Base-by-base conservation (phyloP, 1,140 invertebrate genomes). In the Watersipora subatra region DNA sequence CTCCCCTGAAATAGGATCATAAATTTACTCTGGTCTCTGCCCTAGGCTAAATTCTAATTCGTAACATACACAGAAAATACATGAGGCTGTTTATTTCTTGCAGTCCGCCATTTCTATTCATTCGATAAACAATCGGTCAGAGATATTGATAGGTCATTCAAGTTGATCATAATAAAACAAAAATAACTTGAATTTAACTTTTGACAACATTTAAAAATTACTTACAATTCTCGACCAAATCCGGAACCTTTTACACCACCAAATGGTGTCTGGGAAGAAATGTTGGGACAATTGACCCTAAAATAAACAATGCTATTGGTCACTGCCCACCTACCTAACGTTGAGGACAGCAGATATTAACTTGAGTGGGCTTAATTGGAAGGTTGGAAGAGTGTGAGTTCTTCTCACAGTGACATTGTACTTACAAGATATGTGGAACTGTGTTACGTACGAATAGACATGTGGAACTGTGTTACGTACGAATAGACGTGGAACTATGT, bases 211-310 rank as follows among this genome's bases (percentile, higher is more conserved):
- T 7, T n/a, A 59, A 20, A 59, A 59, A 61, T 28, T 1, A 83
- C 85, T 84, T 82, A 87, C 76, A 92, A 85, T 83, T 96, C 93
- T 72, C 92, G 84, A 22, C 92, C 92, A 70, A 91, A 84, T 15
- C 93, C 93, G 56, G 89, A 91, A 73, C 87, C 84, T 76, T 93
- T 93, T 73, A 84, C 93, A 28, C 91, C 91, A 57, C 91, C 91
- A 78, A 93, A 93, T 56, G 91, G 90, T 57, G 87, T 85, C 74
- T 91, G 88, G 7, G 87, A 81, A 27, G 83, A 83, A 27, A 84
- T 83, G 72, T 89, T 86, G 69, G 89, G 92, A 72, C 87, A 89
- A 73, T 93, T 93, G 0, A 93, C 82, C 88, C 87, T 88, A 59
- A 28, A 71, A 67, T 58, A 63, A 25, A 61, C 30, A 61, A 65